Evolutionary conservation across 2,113 vertebrate species (phyloP).

Genomic region (Aviceda subcristata): DNA sequence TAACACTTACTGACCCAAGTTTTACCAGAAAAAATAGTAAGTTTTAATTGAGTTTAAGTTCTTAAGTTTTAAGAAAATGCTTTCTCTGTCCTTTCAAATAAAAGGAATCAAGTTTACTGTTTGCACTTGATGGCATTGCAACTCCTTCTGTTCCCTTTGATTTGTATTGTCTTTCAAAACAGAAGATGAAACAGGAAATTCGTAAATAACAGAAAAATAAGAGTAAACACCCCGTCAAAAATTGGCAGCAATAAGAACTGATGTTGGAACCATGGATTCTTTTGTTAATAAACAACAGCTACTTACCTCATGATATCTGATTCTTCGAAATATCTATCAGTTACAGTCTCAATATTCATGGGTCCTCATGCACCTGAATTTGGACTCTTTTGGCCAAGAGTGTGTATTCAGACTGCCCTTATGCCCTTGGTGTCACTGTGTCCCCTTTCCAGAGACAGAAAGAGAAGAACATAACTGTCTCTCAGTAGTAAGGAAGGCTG

Average conservation of each 20-base stretch:
- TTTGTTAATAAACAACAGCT: conserved; percentile 6
- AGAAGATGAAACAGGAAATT: not conserved
- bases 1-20: not conserved
- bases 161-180: not conserved
- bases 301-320: conserved; percentile 9
- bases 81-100: not conserved
- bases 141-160: not conserved
- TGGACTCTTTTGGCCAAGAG: conserved; percentile 51
- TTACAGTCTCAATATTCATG: conserved; percentile 25
- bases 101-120: not conserved
- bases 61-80: too few species aligned
- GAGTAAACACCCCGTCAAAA: not conserved
- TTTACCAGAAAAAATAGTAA: not conserved
- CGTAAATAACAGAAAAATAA: not conserved
- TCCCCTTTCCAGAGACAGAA: conserved; percentile 60
- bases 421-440: conserved; percentile 43
- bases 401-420: conserved; percentile 44
- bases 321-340: not conserved
- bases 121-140: not conserved
- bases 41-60: too few species aligned
- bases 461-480: conserved; percentile 57
- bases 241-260: not conserved
- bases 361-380: conserved; percentile 43
- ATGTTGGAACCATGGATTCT: not conserved
- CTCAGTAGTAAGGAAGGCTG: conserved; percentile 21